A percentile compares a stretch with the other conserved stretches of the same genome.
These are phyloP conservation scores for Antrozous pallidus DNA, from an alignment of 2,797 vertebrate species.

Conservation along the genomic window DNA sequence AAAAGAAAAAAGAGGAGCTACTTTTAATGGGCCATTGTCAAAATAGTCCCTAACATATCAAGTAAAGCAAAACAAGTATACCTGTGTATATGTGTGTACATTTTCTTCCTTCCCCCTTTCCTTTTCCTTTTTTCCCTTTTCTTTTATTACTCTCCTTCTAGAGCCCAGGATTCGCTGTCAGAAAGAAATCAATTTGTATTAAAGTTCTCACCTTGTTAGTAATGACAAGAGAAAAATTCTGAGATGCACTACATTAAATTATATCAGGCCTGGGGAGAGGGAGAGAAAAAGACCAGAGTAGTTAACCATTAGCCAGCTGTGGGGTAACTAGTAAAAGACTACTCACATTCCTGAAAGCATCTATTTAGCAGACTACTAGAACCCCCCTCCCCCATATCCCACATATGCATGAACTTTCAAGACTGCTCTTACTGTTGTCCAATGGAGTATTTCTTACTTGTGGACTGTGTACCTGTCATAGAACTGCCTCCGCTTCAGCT, in stretches of 20 bases:
- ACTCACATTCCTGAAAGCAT: neutral
- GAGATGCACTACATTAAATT: neutral
- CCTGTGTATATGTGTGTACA: neutral
- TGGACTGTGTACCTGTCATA: too few relatives aligned
- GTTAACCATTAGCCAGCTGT: neutral
- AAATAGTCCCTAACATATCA: neutral
- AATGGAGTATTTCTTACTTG: neutral
- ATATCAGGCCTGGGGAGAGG: neutral
- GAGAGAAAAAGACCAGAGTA: neutral
- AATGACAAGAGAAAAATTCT: neutral
- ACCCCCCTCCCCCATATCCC: neutral
- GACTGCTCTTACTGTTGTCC: neutral
- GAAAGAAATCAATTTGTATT: neutral
- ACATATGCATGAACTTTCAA: neutral
- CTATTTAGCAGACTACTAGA: neutral
- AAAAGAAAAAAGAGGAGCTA: neutral
- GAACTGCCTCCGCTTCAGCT: too few relatives aligned
- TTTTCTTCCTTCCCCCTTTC: neutral
- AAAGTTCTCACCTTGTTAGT: constrained; percentile 1
- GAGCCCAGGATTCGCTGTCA: neutral
- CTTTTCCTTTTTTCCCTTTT: neutral
- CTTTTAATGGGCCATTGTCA: neutral
- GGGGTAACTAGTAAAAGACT: neutral
- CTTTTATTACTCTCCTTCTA: neutral
- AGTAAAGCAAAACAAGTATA: neutral